phyloP scores from a whole-genome alignment of 2,888 invertebrate species.

The Rhogogaster chlorosoma region DNA sequence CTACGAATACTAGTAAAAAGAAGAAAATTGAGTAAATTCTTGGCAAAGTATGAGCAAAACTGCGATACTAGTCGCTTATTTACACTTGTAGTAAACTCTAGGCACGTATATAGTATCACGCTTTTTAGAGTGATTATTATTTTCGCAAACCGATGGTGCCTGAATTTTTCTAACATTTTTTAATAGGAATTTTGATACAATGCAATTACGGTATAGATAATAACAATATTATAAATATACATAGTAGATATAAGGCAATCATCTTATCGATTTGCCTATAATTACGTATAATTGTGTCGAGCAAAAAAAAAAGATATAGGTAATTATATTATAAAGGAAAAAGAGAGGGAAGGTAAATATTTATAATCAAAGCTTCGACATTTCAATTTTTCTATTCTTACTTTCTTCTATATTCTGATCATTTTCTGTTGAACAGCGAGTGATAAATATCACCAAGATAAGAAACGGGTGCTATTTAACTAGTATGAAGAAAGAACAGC shows the following conservation, averaged over 20 bases:
- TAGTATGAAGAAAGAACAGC: too few relatives aligned
- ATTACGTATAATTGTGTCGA: background rate
- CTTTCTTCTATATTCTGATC: background rate
- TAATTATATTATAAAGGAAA: background rate
- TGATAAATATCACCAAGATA: background rate
- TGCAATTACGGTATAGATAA: slow-evolving; percentile 1
- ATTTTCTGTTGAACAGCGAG: background rate
- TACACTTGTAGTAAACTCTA: background rate
- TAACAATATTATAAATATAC: background rate
- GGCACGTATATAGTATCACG: background rate
- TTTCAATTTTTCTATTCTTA: background rate
- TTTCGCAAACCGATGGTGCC: slow-evolving; percentile 64
- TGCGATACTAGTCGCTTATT: background rate
- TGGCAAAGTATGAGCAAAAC: background rate
- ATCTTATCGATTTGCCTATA: background rate
- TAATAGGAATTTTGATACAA: slow-evolving; percentile 19
- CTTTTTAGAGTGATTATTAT: slow-evolving; percentile 28
- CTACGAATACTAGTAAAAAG: background rate
- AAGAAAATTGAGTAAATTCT: background rate
- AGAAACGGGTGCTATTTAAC: background rate
- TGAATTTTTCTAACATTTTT: slow-evolving; percentile 58
- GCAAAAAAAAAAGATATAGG: background rate
- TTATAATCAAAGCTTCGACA: background rate
- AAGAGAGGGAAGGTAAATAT: background rate
- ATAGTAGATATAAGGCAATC: background rate